Conservation (phyloP, 2,797 vertebrate species). For the Platyrinchus mystaceus region DNA sequence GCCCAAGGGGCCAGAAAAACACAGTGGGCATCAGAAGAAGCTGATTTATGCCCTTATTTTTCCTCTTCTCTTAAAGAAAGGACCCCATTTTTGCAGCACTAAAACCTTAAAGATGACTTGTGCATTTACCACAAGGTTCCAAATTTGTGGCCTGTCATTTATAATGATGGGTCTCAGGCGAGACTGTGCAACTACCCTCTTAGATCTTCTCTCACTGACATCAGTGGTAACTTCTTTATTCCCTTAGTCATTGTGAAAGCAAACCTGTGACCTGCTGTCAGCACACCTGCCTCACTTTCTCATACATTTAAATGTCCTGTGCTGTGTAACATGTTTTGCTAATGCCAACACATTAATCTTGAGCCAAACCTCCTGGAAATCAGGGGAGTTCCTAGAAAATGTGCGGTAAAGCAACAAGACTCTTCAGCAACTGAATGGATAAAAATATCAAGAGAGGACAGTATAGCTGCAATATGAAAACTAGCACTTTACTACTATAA, state of each 20-base stretch:
- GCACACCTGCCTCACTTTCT: neutral
- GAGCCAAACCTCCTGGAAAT: neutral
- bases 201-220: neutral
- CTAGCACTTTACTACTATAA: neutral
- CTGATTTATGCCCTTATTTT: neutral
- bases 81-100: neutral
- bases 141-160: neutral
- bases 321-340: neutral
- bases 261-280: neutral
- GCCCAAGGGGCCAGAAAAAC: neutral
- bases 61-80: neutral
- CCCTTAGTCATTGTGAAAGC: neutral
- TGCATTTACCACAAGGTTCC: neutral
- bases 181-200: rapidly evolving
- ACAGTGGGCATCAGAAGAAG: neutral
- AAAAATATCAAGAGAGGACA: neutral
- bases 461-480: neutral
- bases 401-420: neutral
- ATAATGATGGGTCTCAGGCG: neutral
- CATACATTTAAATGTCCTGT: neutral
- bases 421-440: neutral
- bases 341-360: neutral
- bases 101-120: neutral
- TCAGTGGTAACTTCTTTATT: neutral
- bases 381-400: neutral